Conservation (phyloP, 2,888 invertebrate genomes). For the Xanthorhoe designata region DNA sequence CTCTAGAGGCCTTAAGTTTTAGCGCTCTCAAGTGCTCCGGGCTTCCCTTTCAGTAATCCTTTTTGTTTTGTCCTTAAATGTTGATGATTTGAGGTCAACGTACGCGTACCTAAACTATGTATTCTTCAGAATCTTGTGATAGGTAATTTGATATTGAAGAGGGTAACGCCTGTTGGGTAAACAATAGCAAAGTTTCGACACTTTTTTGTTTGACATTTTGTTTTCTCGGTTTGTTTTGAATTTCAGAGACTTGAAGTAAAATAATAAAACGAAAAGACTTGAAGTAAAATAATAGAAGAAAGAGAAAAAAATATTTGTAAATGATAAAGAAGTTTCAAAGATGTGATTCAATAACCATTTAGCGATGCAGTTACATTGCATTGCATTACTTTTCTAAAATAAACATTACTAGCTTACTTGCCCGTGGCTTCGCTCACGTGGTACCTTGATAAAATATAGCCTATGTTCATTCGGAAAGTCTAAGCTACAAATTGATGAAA, state of each 20-base stretch:
- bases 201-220: background rate
- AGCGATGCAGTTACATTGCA: too few species aligned
- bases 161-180: constrained; percentile 1
- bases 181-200: background rate
- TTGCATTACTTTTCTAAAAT: too few species aligned
- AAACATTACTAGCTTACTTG: too few species aligned
- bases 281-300: too few species aligned
- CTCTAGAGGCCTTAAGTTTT: constrained; percentile 35
- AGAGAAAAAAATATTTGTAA: too few species aligned
- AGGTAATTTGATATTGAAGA: background rate
- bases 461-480: too few species aligned
- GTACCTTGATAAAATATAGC: too few species aligned
- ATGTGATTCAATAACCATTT: too few species aligned
- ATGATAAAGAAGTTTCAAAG: too few species aligned
- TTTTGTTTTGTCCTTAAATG: constrained; percentile 38
- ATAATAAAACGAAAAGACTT: too few species aligned
- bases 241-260: background rate
- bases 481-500: too few species aligned
- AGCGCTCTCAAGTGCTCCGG: constrained; percentile 38
- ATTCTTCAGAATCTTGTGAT: constrained; percentile 1
- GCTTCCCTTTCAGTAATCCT: constrained; percentile 36
- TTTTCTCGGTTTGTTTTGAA: background rate
- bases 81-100: constrained; percentile 23
- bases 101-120: constrained; percentile 10
- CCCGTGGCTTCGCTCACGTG: too few species aligned